phyloP scores from a whole-genome alignment of 1,140 invertebrate genomes.

The Drosophila mauritiana region DNA sequence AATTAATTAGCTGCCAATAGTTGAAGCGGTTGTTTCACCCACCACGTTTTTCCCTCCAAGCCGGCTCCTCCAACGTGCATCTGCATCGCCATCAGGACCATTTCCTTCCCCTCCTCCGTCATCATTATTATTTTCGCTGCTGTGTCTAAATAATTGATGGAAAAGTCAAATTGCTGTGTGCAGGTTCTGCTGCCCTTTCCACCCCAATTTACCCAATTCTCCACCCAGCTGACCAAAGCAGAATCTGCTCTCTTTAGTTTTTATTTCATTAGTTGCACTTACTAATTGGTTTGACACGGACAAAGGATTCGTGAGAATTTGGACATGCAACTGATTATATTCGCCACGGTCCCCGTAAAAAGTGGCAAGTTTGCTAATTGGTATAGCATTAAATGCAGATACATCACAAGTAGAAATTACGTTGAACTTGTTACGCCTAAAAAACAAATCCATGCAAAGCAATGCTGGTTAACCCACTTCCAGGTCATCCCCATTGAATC shows the following conservation, averaged over 20 bases:
- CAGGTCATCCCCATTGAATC: conserved; percentile 44
- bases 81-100: conserved; percentile 6
- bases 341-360: neutral
- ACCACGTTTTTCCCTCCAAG: neutral
- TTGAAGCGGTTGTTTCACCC: conserved; percentile 2
- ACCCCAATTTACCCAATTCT: neutral
- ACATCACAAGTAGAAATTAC: neutral
- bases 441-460: neutral
- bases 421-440: too few species aligned
- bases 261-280: conserved; percentile 63
- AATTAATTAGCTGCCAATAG: conserved; percentile 78
- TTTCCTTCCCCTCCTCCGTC: neutral
- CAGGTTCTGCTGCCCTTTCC: neutral
- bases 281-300: conserved; percentile 68
- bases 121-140: conserved; percentile 23
- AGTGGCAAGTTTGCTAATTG: neutral
- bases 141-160: conserved; percentile 69
- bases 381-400: neutral
- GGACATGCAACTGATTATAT: conserved; percentile 3
- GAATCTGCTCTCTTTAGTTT: conserved; percentile 3
- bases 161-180: conserved; percentile 72
- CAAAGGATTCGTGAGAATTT: conserved; percentile 14
- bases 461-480: conserved; percentile 25
- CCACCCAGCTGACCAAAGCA: conserved; percentile 13
- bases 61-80: conserved; percentile 3